These are phyloP conservation scores for Hippolais icterina DNA, from an alignment of 2,113 vertebrate species.

Conservation along the genomic window DNA sequence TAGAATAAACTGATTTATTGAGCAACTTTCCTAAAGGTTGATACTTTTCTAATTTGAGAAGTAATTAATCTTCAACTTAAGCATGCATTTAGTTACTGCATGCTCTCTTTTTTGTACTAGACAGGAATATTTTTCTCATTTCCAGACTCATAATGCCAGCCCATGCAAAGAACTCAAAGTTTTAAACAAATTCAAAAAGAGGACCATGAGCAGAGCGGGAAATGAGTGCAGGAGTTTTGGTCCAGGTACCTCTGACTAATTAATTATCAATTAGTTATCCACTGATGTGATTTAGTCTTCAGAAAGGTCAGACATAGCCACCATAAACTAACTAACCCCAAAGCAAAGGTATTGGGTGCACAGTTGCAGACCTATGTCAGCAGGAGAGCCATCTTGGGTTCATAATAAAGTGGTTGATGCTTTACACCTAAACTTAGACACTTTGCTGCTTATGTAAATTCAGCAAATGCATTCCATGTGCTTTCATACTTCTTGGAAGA, in stretches of 20 bases:
- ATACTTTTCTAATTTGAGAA: not conserved
- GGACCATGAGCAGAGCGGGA: not conserved
- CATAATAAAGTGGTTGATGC: not conserved
- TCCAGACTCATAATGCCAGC: not conserved
- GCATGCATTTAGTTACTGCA: rapidly evolving
- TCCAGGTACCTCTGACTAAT: not conserved
- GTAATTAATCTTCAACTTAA: rapidly evolving
- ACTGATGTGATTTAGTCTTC: not conserved
- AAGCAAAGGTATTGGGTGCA: not conserved
- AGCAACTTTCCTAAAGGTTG: not conserved
- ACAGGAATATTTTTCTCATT: not conserved
- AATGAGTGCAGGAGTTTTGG: not conserved
- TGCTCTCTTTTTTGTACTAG: not conserved
- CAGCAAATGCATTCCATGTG: not conserved
- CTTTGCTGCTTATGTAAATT: not conserved
- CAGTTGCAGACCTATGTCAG: not conserved
- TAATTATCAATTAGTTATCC: not conserved
- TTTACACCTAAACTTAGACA: not conserved
- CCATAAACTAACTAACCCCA: not conserved
- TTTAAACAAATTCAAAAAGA: not conserved
- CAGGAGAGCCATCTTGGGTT: rapidly evolving
- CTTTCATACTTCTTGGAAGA: not conserved
- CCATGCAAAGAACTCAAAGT: not conserved
- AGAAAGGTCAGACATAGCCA: not conserved
- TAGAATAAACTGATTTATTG: not conserved